Evolutionary conservation across 2,888 invertebrate genomes (phyloP).

Genomic region (Drosophila melanosoma): DNA sequence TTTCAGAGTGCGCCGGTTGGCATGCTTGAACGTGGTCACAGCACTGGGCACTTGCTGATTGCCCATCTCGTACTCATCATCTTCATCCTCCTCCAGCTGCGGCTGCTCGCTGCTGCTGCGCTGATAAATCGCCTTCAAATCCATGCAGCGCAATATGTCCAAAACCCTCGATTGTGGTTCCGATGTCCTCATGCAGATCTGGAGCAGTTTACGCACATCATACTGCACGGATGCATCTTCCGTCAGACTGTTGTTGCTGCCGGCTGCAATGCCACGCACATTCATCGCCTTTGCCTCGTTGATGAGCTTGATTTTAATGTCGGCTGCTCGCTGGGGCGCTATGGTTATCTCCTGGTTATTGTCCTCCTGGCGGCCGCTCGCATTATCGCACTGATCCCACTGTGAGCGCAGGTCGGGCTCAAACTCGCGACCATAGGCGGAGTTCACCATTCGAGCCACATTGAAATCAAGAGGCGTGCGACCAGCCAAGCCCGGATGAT

Average conservation of each 20-base stretch:
- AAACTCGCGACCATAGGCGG: conserved; percentile 83
- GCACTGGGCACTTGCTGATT: conserved; percentile 82
- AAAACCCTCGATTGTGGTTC: conserved; percentile 81
- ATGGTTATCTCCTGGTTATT: conserved; percentile 88
- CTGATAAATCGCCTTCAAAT: conserved; percentile 84
- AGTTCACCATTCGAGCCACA: conserved; percentile 83
- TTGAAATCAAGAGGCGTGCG: conserved; percentile 83
- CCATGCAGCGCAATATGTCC: conserved; percentile 84
- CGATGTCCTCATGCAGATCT: conserved; percentile 83
- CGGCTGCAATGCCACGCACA: conserved; percentile 77
- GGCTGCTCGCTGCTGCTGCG: conserved; percentile 55
- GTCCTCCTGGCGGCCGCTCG: conserved; percentile 57
- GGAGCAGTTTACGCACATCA: conserved; percentile 82
- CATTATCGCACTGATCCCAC: conserved; percentile 80
- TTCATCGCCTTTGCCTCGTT: conserved; percentile 85
- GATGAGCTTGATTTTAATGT: conserved; percentile 83
- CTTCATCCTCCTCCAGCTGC: conserved; percentile 60
- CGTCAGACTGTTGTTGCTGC: conserved; percentile 54
- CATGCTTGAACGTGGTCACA: conserved; percentile 75
- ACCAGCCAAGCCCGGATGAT: conserved; percentile 68
- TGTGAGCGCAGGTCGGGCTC: conserved; percentile 83
- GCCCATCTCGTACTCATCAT: conserved; percentile 82
- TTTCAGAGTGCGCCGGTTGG: conserved; percentile 84
- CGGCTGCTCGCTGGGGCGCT: conserved; percentile 84
- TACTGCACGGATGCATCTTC: conserved; percentile 82